These are phyloP conservation scores for Aradus depressus DNA, from an alignment of 2,888 invertebrate genomes.

Conservation along the genomic window DNA sequence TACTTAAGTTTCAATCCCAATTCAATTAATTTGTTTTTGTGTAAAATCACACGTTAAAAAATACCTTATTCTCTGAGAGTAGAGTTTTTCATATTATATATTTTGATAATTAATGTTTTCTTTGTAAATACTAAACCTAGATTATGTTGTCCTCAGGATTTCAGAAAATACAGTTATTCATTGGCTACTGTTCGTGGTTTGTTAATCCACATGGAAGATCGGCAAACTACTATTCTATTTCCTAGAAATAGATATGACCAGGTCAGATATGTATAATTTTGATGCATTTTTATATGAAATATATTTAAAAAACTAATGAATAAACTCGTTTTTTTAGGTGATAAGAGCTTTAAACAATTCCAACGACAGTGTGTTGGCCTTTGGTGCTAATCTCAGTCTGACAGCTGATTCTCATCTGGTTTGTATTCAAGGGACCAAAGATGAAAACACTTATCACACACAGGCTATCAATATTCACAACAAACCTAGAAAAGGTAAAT, in stretches of 20 bases:
- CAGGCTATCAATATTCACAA: constrained; percentile 80
- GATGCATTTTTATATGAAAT: not conserved
- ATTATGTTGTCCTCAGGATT: constrained; percentile 46
- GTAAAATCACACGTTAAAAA: no score
- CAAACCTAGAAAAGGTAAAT: constrained; percentile 58
- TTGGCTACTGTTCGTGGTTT: constrained; percentile 64
- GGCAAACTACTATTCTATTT: constrained; percentile 61
- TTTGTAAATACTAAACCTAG: no score
- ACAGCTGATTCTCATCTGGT: constrained; percentile 77
- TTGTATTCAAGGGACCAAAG: constrained; percentile 64
- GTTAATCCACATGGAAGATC: constrained; percentile 70
- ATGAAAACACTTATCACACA: constrained; percentile 67
- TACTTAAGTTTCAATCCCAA: no score
- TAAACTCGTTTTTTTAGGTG: constrained; percentile 38
- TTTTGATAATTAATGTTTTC: no score
- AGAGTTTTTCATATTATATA: no score
- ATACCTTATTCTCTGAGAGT: no score
- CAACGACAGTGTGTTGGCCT: constrained; percentile 72
- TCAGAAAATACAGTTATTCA: constrained; percentile 70
- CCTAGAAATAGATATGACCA: constrained; percentile 63
- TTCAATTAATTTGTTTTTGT: no score
- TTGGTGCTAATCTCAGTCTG: constrained; percentile 67
- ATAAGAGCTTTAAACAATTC: constrained; percentile 67
- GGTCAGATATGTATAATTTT: constrained; percentile 33
- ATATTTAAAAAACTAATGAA: not conserved